These are phyloP conservation scores for Pipa parva DNA, from an alignment of 2,113 vertebrate genomes.

Conservation along the genomic window DNA sequence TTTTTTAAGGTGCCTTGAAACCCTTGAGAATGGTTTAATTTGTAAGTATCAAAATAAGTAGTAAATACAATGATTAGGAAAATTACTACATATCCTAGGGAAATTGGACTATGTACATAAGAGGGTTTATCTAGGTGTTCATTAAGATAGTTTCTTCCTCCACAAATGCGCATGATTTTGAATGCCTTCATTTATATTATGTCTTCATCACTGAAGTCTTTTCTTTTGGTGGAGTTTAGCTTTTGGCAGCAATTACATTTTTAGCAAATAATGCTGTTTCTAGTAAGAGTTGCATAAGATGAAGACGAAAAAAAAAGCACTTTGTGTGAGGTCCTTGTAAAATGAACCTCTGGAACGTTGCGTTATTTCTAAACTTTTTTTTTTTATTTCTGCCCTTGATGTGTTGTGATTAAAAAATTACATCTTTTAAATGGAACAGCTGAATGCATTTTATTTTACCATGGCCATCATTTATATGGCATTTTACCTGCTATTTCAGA, in stretches of 20 bases:
- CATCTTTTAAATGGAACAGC: slow-evolving; percentile 63
- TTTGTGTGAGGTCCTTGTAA: slow-evolving; percentile 99
- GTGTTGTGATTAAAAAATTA: slow-evolving; percentile 57
- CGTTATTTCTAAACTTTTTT: slow-evolving; percentile 66
- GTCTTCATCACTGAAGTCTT: slow-evolving; percentile 72
- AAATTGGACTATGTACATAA: too few relatives aligned
- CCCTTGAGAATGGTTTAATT: slow-evolving; percentile 73
- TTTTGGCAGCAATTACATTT: slow-evolving; percentile 88
- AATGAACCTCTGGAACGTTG: slow-evolving; percentile 76
- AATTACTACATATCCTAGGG: too few relatives aligned
- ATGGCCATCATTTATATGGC: slow-evolving; percentile 53
- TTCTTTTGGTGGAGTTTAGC: slow-evolving; percentile 90
- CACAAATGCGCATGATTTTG: slow-evolving; percentile 6
- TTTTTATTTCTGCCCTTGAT: slow-evolving; percentile 50
- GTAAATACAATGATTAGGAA: neutral
- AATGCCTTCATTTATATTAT: slow-evolving; percentile 59
- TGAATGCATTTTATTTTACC: slow-evolving; percentile 63
- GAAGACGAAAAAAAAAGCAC: slow-evolving; percentile 57
- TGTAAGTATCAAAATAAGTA: slow-evolving; percentile 50
- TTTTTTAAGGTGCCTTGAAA: slow-evolving; percentile 81
- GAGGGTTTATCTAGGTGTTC: too few relatives aligned
- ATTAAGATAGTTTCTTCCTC: too few relatives aligned
- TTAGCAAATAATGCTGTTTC: slow-evolving; percentile 98
- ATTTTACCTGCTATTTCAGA: slow-evolving; percentile 75
- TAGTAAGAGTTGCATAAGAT: slow-evolving; percentile 83